A percentile compares a stretch with the other conserved stretches of the same genome.
phyloP scores from a whole-genome alignment of 2,888 invertebrate species.

The Epistrophe grossulariae region DNA sequence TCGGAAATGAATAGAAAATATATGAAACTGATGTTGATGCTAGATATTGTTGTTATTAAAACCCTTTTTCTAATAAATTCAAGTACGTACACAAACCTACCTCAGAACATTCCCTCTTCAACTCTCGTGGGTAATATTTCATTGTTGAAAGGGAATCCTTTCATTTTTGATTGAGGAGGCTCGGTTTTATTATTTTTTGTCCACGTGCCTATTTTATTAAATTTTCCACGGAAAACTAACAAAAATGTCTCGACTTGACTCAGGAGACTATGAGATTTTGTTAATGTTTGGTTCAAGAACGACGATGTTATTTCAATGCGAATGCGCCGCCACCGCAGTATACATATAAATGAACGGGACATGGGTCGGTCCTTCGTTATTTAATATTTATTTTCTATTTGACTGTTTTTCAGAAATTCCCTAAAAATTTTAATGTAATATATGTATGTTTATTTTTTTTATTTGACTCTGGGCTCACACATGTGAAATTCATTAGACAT shows the following conservation, averaged over 20 bases:
- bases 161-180: slow-evolving; percentile 19
- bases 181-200: slow-evolving; percentile 55
- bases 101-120: slow-evolving; percentile 18
- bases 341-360: neutral
- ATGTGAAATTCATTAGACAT: slow-evolving; percentile 60
- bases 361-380: slow-evolving; percentile 32
- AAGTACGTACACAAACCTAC: neutral
- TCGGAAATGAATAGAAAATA: neutral
- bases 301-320: slow-evolving; percentile 43
- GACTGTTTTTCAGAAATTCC: slow-evolving; percentile 41
- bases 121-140: neutral
- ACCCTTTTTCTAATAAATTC: slow-evolving; percentile 19
- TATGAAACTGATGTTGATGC: neutral
- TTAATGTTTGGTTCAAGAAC: neutral
- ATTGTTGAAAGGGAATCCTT: slow-evolving; percentile 37
- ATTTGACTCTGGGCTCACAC: slow-evolving; percentile 56
- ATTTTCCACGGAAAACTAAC: slow-evolving; percentile 54
- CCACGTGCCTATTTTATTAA: slow-evolving; percentile 69
- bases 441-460: slow-evolving; percentile 73
- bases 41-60: neutral
- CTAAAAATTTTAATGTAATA: slow-evolving; percentile 69
- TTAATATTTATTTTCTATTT: slow-evolving; percentile 38
- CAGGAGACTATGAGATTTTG: neutral
- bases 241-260: slow-evolving; percentile 12
- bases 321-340: no score